phyloP scores from a whole-genome alignment of 1,140 invertebrate genomes.

The Rhysida immarginata region DNA sequence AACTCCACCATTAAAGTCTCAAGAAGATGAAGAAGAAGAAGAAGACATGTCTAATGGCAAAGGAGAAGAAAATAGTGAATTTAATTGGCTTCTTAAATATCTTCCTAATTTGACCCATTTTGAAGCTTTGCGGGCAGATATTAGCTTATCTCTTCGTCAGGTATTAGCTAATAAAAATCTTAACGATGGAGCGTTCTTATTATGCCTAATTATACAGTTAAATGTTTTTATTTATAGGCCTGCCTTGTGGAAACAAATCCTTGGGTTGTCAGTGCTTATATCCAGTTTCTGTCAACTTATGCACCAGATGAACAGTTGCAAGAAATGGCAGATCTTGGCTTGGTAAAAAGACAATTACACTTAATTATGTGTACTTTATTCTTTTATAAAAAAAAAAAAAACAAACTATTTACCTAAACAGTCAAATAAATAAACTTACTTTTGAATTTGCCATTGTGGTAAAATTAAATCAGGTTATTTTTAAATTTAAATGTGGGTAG shows the following conservation, averaged over 20 bases:
- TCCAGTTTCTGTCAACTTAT: slow-evolving; percentile 64
- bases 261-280: slow-evolving; percentile 67
- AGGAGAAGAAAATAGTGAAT: slow-evolving; percentile 13
- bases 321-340: slow-evolving; percentile 32
- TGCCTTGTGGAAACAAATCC: slow-evolving; percentile 83
- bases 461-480: too few relatives aligned
- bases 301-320: slow-evolving; percentile 44
- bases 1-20: slow-evolving; percentile 26
- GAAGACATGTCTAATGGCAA: slow-evolving; percentile 10
- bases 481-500: too few relatives aligned
- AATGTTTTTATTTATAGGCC: slow-evolving; percentile 36
- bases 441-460: too few relatives aligned
- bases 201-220: background rate
- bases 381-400: too few relatives aligned
- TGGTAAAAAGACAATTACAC: slow-evolving; percentile 26
- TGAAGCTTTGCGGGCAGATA: slow-evolving; percentile 26
- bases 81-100: slow-evolving; percentile 58
- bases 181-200: background rate
- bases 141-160: slow-evolving; percentile 27
- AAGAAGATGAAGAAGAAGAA: slow-evolving; percentile 24
- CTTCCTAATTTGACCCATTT: slow-evolving; percentile 38
- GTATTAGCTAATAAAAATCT: slow-evolving; percentile 15
- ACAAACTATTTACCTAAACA: too few relatives aligned
- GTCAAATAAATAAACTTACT: too few relatives aligned
- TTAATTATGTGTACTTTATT: too few relatives aligned